Evolutionary conservation across 2,888 invertebrate genomes (phyloP).

Genomic region (Drosophila melanosoma): DNA sequence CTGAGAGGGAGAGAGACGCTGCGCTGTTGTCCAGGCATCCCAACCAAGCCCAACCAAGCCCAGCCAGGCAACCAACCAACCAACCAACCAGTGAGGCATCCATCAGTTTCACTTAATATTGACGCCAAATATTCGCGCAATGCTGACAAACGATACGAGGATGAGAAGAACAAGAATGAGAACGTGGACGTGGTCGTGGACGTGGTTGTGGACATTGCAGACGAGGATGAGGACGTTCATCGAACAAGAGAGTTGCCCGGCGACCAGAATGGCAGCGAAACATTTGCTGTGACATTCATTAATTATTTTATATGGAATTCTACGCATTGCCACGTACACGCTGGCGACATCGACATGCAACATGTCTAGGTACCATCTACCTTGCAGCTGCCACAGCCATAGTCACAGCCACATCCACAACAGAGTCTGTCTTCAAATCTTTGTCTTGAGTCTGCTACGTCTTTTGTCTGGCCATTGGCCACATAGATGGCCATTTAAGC

Average conservation of each 20-base stretch:
- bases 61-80: constrained; percentile 1
- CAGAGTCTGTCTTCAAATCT: constrained; percentile 6
- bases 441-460: constrained; percentile 13
- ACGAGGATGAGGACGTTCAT: constrained; percentile 12
- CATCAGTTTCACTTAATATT: constrained; percentile 85
- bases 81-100: constrained; percentile 65
- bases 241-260: not conserved
- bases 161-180: constrained; percentile 16
- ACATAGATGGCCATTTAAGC: constrained; percentile 77
- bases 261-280: constrained; percentile 61
- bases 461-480: constrained; percentile 51
- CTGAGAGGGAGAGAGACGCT: constrained; percentile 31
- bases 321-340: constrained; percentile 83
- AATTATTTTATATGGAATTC: constrained; percentile 84
- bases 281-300: constrained; percentile 84
- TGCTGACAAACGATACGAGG: constrained; percentile 84
- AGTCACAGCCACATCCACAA: constrained; percentile 21
- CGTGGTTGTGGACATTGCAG: not conserved
- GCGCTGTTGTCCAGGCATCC: constrained; percentile 24
- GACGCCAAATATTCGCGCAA: constrained; percentile 84
- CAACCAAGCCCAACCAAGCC: constrained; percentile 42
- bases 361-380: constrained; percentile 62
- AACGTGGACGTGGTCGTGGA: no score
- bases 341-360: constrained; percentile 83
- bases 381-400: constrained; percentile 27